phyloP scores from a whole-genome alignment of 2,797 vertebrate species.

The Zenarchopterus dispar region DNA sequence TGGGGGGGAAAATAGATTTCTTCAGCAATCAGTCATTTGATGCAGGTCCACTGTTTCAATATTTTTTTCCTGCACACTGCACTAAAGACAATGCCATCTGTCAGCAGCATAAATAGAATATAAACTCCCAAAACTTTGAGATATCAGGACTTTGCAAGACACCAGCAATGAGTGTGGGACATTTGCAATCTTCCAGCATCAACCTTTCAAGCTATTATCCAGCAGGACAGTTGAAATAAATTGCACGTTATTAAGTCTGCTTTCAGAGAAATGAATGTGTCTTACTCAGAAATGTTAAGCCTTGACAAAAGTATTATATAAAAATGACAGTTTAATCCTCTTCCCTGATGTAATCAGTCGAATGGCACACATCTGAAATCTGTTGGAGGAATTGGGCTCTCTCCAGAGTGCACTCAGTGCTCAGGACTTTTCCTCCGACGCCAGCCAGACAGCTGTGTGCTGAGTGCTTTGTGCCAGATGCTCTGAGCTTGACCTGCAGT shows the following conservation, averaged over 20 bases:
- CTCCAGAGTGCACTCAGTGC: constrained; percentile 59
- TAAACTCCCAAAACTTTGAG: constrained; percentile 24
- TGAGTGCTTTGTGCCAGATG: constrained; percentile 57
- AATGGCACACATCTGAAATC: constrained; percentile 65
- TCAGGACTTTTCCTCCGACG: constrained; percentile 57
- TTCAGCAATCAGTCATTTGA: constrained; percentile 43
- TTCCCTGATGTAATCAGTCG: constrained; percentile 62
- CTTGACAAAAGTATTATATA: constrained; percentile 52
- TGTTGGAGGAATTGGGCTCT: constrained; percentile 55
- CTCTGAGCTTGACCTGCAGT: constrained; percentile 53
- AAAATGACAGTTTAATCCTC: constrained; percentile 70
- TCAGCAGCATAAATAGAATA: constrained; percentile 43
- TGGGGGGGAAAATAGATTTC: constrained; percentile 7
- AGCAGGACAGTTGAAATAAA: constrained; percentile 46
- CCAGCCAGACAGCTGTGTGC: constrained; percentile 63
- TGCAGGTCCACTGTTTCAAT: constrained; percentile 32
- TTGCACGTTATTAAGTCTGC: constrained; percentile 53
- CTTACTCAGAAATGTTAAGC: constrained; percentile 64
- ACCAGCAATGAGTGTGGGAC: constrained; percentile 23
- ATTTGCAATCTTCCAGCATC: constrained; percentile 50
- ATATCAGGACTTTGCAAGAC: constrained; percentile 31
- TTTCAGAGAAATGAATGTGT: constrained; percentile 58
- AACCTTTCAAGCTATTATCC: constrained; percentile 48
- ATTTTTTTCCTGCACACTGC: constrained; percentile 9
- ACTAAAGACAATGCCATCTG: constrained; percentile 51